Evolutionary conservation across 1,140 invertebrate genomes (phyloP), one percentile per base, ranked within the genome.

Genomic region (Acromyrmex heyeri): DNA sequence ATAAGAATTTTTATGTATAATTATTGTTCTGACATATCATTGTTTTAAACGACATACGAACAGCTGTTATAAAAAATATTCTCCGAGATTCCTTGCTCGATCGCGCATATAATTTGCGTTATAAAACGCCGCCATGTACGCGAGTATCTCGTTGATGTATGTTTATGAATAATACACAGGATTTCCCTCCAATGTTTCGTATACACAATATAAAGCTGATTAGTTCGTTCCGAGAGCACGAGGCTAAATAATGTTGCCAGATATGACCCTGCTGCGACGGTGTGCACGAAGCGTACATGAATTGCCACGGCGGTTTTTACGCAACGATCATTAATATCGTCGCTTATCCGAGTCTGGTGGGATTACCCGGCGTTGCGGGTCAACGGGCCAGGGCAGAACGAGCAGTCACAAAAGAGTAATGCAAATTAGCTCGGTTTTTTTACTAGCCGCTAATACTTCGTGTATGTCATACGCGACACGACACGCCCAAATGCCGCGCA

Each of bases 271-370:
- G 72, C 61, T 73, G 77, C 67, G 77, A 73, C 2, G 21, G 69
- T 55, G 59, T 24, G 61, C 50, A 83, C 77, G 79, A 64, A 86
- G 62, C 72, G 64, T 50, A 48, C 61, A 75, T 50, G 70, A 44
- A 61, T 57, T 77, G 62, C 69, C 59, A 30, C 57, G 65, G 16
- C 50, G 61, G 70, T 90, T 87, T 90, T 88, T 88, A 64, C 77
- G 38, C 21, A 61, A 62, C 53, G 87, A 88, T 91, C 90, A 86
- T 91, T 91, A 91, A 91, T 91, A 91, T 85, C 79, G 55, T 70
- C 64, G 90, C 89, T 91, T 91, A 91, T 91, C 89, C 89, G 55
- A 16, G 67, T 75, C 79, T 65, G 27, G 18, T 62, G 69, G 88
- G 89, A 89, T 90, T 90, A 77, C 50, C 30, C 57, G 18, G 44